phyloP scores from a whole-genome alignment of 2,888 invertebrate genomes.

The Bruchidius siliquastri region DNA sequence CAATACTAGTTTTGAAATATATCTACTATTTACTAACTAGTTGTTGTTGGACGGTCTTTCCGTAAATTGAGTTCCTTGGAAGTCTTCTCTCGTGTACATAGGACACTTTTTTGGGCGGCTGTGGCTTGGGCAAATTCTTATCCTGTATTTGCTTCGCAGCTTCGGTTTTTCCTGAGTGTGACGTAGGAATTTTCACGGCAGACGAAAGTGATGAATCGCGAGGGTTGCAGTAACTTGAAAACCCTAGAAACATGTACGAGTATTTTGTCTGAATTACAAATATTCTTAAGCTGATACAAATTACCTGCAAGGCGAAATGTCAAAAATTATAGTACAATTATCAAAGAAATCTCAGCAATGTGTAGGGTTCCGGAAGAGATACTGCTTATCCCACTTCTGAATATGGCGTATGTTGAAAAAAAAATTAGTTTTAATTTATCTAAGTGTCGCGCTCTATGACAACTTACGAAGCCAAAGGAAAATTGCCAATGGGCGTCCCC shows the following conservation, averaged over 20 bases:
- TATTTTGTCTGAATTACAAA: neutral
- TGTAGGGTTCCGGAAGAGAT: no score
- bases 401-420: no score
- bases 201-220: neutral
- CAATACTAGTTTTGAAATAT: no score
- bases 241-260: neutral
- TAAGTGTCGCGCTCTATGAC: no score
- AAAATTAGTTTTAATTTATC: no score
- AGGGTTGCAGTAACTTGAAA: neutral
- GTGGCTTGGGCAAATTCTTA: neutral
- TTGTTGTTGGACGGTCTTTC: neutral
- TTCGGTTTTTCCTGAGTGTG: neutral
- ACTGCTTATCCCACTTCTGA: no score
- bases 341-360: no score
- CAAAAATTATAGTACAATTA: no score
- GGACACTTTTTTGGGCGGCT: conserved; percentile 5
- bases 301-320: no score
- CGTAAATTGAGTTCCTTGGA: conserved; percentile 1
- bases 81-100: conserved; percentile 5
- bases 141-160: neutral
- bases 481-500: no score
- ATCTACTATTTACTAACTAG: neutral
- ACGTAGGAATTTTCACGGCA: neutral
- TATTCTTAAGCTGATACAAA: no score
- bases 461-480: no score